Conservation (phyloP, 2,888 invertebrate species). For the Chrysolina oricalcia region DNA sequence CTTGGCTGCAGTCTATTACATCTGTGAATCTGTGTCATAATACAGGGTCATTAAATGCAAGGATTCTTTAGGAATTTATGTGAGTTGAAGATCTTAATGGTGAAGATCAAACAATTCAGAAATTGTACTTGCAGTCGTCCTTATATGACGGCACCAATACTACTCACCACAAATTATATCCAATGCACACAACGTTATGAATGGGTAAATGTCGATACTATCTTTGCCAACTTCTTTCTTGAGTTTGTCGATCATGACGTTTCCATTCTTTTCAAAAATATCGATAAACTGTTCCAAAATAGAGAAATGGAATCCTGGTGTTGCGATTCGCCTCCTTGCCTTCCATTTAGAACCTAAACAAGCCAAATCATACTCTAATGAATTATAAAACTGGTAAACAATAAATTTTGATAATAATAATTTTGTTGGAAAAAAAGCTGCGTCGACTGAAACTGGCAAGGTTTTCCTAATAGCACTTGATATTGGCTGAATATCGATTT, state of each 20-base stretch:
- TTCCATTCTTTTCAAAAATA: slow-evolving; percentile 79
- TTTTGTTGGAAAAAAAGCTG: too few species aligned
- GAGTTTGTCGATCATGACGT: slow-evolving; percentile 76
- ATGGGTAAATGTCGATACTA: slow-evolving; percentile 77
- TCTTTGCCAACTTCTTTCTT: slow-evolving; percentile 67
- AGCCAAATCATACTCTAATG: slow-evolving; percentile 4
- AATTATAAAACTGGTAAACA: not conserved
- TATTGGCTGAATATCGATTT: too few species aligned
- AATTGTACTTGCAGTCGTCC: too few species aligned
- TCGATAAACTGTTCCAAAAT: slow-evolving; percentile 83
- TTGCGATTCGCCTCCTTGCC: slow-evolving; percentile 80
- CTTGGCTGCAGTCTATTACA: not conserved
- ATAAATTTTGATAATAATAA: too few species aligned
- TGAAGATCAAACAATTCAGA: too few species aligned
- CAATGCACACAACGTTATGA: slow-evolving; percentile 76
- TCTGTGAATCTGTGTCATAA: too few species aligned
- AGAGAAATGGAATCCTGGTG: slow-evolving; percentile 86
- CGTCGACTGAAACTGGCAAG: too few species aligned
- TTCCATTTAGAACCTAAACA: slow-evolving; percentile 76
- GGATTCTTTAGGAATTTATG: too few species aligned
- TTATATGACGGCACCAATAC: not conserved
- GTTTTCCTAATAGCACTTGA: too few species aligned
- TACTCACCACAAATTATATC: slow-evolving; percentile 77
- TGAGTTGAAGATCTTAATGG: too few species aligned
- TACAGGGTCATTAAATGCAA: too few species aligned